Conservation (phyloP, 2,888 invertebrate genomes). For the Xanthorhoe designata region DNA sequence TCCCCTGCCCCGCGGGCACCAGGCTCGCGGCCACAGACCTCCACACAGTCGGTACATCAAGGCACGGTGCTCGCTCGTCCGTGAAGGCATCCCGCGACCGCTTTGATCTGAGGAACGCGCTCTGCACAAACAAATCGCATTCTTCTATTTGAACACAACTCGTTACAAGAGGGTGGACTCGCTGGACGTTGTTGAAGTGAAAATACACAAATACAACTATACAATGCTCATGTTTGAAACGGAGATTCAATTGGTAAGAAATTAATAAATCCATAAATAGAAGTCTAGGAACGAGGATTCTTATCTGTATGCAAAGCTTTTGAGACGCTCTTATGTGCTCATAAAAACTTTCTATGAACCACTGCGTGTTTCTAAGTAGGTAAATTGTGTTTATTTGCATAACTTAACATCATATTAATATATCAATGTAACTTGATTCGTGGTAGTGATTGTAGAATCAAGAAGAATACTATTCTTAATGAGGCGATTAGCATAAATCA, state of each 20-base stretch:
- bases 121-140: constrained; percentile 29
- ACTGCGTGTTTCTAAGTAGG: not conserved
- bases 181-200: not conserved
- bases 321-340: not conserved
- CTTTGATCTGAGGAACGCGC: constrained; percentile 29
- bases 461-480: not conserved
- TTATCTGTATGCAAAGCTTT: no score
- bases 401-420: not conserved
- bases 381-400: not conserved
- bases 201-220: not conserved
- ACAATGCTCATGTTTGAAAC: not conserved
- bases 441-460: not conserved
- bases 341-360: not conserved
- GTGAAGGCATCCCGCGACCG: constrained; percentile 7
- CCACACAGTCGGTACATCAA: constrained; percentile 9
- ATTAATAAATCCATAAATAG: not conserved
- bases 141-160: constrained; percentile 16
- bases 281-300: not conserved
- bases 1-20: constrained; percentile 17
- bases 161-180: not conserved
- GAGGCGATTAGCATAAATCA: not conserved
- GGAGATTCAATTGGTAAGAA: not conserved
- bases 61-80: constrained; percentile 14
- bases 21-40: constrained; percentile 19
- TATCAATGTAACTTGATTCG: not conserved